Evolutionary conservation across 2,888 invertebrate genomes (phyloP).

Genomic region (Drosophila meridionalis): DNA sequence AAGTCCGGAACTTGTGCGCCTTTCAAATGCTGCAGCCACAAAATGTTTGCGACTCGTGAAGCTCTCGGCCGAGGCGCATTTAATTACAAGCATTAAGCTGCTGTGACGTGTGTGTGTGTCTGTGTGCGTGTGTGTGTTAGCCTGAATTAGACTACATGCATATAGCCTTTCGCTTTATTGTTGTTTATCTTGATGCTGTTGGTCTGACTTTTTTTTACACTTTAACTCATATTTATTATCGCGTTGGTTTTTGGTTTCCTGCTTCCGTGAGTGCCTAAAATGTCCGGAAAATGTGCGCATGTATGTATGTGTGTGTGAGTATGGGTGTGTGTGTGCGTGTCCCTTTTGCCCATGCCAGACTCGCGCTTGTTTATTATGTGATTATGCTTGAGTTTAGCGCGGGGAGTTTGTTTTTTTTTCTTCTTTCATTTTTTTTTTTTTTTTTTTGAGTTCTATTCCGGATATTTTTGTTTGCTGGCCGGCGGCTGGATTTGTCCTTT

Average conservation of each 20-base stretch:
- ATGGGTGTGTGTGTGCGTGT: conserved; percentile 15
- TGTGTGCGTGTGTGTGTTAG: conserved; percentile 11
- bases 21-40: conserved; percentile 48
- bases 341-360: conserved; percentile 32
- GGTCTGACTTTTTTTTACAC: conserved; percentile 61
- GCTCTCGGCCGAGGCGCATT: conserved; percentile 35
- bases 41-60: conserved; percentile 42
- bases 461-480: conserved; percentile 53
- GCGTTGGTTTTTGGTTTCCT: conserved; percentile 56
- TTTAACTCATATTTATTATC: conserved; percentile 79
- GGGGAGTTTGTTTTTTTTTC: conserved; percentile 20
- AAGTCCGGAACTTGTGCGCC: conserved; percentile 39
- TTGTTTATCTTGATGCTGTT: conserved; percentile 71
- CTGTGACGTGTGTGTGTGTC: conserved; percentile 22
- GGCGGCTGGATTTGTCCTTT: conserved; percentile 68
- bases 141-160: conserved; percentile 34
- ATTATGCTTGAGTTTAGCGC: conserved; percentile 72
- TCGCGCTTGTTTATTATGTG: conserved; percentile 73
- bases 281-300: conserved; percentile 28
- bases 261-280: conserved; percentile 62
- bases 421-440: conserved; percentile 1
- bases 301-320: background rate
- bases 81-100: conserved; percentile 63
- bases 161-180: conserved; percentile 46
- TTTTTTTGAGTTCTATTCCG: conserved; percentile 22